Percentiles rank a stretch among this genome's conserved stretches.
Conservation (phyloP, 2,888 invertebrate genomes). For the Nomada hirtipes region DNA sequence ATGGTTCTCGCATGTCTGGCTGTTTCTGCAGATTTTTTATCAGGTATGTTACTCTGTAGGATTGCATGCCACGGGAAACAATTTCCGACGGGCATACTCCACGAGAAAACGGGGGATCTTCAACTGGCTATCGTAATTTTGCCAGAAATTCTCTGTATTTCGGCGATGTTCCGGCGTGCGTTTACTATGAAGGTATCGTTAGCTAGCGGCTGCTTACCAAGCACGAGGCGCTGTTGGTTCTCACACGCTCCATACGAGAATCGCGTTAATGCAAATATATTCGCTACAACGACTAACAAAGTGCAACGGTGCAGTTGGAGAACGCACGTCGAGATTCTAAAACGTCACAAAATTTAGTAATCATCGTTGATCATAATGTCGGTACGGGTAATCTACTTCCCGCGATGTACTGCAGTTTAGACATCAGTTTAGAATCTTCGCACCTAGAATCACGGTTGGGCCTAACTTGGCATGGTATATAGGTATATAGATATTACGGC, state of each 20-base stretch:
- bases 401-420: neutral
- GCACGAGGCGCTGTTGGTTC: constrained; percentile 5
- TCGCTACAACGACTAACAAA: constrained; percentile 30
- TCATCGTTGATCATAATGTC: constrained; percentile 18
- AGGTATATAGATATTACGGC: constrained; percentile 12
- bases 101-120: too few species aligned
- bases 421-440: constrained; percentile 5
- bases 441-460: constrained; percentile 3
- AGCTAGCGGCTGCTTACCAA: constrained; percentile 6
- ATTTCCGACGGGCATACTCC: neutral
- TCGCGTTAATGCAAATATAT: constrained; percentile 43
- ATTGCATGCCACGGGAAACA: constrained; percentile 1
- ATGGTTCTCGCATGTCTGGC: too few species aligned
- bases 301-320: constrained; percentile 28
- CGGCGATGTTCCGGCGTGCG: neutral
- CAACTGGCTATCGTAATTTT: neutral
- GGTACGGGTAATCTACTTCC: neutral
- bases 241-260: constrained; percentile 26
- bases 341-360: constrained; percentile 33
- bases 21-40: neutral
- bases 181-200: constrained; percentile 28
- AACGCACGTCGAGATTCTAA: constrained; percentile 35
- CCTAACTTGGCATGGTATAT: constrained; percentile 64
- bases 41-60: neutral
- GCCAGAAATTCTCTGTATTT: neutral